phyloP scores from a whole-genome alignment of 2,888 invertebrate species.

The Cinara cedri region DNA sequence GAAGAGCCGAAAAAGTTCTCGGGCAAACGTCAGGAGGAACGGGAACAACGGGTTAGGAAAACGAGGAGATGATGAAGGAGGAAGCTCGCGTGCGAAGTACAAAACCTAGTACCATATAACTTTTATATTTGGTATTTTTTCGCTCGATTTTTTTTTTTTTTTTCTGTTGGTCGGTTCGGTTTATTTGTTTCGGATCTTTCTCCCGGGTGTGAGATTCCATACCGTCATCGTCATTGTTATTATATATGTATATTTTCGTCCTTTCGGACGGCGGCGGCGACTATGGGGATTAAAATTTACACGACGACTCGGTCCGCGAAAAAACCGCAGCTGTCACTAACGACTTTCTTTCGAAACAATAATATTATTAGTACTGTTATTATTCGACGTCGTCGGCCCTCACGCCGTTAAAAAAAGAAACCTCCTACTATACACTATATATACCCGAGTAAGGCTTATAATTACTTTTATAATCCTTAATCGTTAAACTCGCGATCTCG shows the following conservation, averaged over 20 bases:
- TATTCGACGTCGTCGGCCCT: too few species aligned
- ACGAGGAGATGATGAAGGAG: too few species aligned
- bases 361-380: background rate
- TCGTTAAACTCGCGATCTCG: conserved; percentile 2
- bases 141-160: background rate
- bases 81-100: background rate
- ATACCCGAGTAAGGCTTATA: too few species aligned
- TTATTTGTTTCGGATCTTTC: conserved; percentile 33
- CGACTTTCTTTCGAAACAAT: conserved; percentile 13
- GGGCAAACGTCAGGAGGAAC: background rate
- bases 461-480: conserved; percentile 21
- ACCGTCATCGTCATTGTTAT: too few species aligned
- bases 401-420: too few species aligned
- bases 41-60: background rate
- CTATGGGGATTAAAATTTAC: conserved; percentile 48
- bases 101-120: background rate
- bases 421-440: too few species aligned
- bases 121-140: background rate
- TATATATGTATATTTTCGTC: background rate
- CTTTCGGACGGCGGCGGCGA: background rate
- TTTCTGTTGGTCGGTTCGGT: conserved; percentile 5
- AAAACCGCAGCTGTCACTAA: conserved; percentile 48
- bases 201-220: too few species aligned
- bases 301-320: conserved; percentile 17
- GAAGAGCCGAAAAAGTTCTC: background rate